phyloP scores from a whole-genome alignment of 2,797 vertebrate species.

The Chaetophractus vellerosus region DNA sequence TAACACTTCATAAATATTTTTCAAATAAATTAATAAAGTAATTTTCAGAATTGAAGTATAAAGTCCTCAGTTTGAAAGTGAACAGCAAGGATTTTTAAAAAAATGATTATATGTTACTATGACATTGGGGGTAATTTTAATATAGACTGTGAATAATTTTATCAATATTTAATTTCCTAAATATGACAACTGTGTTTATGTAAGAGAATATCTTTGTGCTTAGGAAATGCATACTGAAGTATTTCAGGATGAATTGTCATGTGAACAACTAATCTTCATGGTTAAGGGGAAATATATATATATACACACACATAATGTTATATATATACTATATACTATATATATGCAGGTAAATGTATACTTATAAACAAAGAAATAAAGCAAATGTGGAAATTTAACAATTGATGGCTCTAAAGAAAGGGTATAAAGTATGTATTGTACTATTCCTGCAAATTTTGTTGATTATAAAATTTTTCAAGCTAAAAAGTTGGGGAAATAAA shows the following conservation, averaged over 20 bases:
- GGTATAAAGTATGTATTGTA: not conserved
- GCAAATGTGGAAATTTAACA: not conserved
- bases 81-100: not conserved
- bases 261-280: not conserved
- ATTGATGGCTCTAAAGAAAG: not conserved
- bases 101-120: not conserved
- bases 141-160: not conserved
- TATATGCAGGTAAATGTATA: not conserved
- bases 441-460: not conserved
- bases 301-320: not conserved
- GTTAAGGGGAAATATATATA: not conserved
- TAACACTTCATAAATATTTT: not conserved
- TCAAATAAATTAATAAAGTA: not conserved
- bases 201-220: not conserved
- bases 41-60: not conserved
- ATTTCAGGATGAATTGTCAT: not conserved
- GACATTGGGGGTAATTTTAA: not conserved
- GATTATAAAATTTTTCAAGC: not conserved
- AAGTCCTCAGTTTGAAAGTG: not conserved
- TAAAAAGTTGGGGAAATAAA: not conserved
- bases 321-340: no score
- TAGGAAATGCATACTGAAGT: no score
- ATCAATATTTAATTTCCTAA: not conserved
- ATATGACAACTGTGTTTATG: not conserved
- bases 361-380: slow-evolving; percentile 14